Conservation (phyloP, 2,888 invertebrate genomes). For the Stegana nigrithorax region DNA sequence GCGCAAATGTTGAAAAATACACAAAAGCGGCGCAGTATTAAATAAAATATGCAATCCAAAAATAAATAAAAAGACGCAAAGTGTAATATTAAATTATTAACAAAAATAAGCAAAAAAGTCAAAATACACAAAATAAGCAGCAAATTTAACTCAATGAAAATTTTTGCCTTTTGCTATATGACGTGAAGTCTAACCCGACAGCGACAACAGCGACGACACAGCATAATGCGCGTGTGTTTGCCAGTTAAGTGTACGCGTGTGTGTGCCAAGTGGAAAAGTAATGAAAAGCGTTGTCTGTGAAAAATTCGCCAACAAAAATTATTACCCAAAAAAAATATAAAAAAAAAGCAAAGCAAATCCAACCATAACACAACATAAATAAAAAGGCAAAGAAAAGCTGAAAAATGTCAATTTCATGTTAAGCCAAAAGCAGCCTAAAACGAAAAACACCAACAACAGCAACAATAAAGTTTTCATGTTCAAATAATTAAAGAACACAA, state of each 20-base stretch:
- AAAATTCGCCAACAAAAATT: too few species aligned
- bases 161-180: not conserved
- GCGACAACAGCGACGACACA: too few species aligned
- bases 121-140: conserved; percentile 17
- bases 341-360: conserved; percentile 8
- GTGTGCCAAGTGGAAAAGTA: too few species aligned
- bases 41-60: conserved; percentile 8
- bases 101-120: conserved; percentile 23
- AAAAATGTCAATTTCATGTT: conserved; percentile 47
- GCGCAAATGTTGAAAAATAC: conserved; percentile 24
- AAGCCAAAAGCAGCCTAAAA: conserved; percentile 28
- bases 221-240: too few species aligned
- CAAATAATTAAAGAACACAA: conserved; percentile 21
- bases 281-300: conserved; percentile 1
- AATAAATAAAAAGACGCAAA: conserved; percentile 40
- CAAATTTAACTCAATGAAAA: not conserved
- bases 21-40: too few species aligned
- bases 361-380: too few species aligned
- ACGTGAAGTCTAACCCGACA: not conserved
- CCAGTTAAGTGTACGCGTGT: too few species aligned
- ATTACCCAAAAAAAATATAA: too few species aligned
- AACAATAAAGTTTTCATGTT: too few species aligned
- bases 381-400: conserved; percentile 21
- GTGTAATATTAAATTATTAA: conserved; percentile 27
- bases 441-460: too few species aligned